Percentiles rank a stretch among this genome's conserved stretches.
Evolutionary conservation across 2,113 vertebrate species (phyloP).

Genomic region (Sturnira hondurensis): DNA sequence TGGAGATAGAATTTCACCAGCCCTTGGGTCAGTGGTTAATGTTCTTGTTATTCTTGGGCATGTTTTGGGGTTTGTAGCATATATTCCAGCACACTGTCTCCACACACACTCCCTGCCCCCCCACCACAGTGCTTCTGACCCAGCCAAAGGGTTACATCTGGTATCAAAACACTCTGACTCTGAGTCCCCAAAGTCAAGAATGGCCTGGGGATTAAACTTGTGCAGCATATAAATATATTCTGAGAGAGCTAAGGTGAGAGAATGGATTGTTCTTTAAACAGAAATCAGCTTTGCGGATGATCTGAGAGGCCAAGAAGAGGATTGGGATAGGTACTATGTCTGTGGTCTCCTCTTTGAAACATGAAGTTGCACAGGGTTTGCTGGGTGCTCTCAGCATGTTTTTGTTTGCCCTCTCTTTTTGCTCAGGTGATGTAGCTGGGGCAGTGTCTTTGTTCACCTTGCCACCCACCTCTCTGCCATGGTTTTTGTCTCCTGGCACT

Average conservation of each 20-base stretch:
- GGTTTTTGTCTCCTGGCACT: slow-evolving; percentile 46
- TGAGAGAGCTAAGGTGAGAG: background rate
- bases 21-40: slow-evolving; percentile 78
- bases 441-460: slow-evolving; percentile 50
- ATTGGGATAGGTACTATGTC: background rate
- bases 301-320: background rate
- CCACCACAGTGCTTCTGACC: slow-evolving; percentile 67
- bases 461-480: slow-evolving; percentile 16
- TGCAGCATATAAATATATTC: background rate
- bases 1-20: slow-evolving; percentile 78
- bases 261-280: slow-evolving; percentile 1
- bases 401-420: background rate
- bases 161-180: slow-evolving; percentile 66
- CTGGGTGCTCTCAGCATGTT: background rate
- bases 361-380: background rate
- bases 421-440: background rate
- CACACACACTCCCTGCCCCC: slow-evolving; percentile 22
- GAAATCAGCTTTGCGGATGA: background rate
- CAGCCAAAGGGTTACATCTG: slow-evolving; percentile 59
- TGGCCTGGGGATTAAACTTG: background rate
- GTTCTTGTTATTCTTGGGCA: slow-evolving; percentile 80
- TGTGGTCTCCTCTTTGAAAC: background rate
- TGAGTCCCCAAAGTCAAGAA: slow-evolving; percentile 52
- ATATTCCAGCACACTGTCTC: slow-evolving; percentile 70
- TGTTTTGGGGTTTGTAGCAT: slow-evolving; percentile 70